Percentiles rank a stretch among this genome's conserved stretches.
phyloP scores from a whole-genome alignment of 35 echinoderm and acorn worm species.

The Heliocidaris erythrogramma region DNA sequence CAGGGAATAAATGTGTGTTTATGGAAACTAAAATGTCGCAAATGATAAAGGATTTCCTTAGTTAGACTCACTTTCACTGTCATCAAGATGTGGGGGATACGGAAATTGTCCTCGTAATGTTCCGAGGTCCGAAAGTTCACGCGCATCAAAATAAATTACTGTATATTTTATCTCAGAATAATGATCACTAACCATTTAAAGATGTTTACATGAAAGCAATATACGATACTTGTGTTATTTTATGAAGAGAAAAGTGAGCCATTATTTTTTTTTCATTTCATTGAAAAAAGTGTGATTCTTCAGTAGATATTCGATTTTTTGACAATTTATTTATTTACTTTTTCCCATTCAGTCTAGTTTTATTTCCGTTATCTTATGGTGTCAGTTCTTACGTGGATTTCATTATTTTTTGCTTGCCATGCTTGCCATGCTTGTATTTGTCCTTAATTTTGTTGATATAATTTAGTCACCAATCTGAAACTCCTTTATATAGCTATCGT shows the following conservation, averaged over 20 bases:
- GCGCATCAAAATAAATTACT: not conserved
- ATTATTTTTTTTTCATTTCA: not conserved
- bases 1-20: constrained; percentile 1
- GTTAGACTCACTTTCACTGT: not conserved
- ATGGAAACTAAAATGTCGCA: constrained; percentile 10
- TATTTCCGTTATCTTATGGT: too few relatives aligned
- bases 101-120: not conserved
- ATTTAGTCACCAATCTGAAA: too few relatives aligned
- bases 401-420: too few relatives aligned
- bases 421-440: too few relatives aligned
- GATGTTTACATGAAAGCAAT: not conserved
- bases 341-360: too few relatives aligned
- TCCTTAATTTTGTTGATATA: too few relatives aligned
- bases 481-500: too few relatives aligned
- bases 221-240: not conserved
- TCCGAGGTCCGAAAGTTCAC: not conserved
- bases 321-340: too few relatives aligned
- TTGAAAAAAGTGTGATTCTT: too few relatives aligned
- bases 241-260: not conserved
- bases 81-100: not conserved
- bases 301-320: too few relatives aligned
- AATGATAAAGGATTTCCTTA: not conserved
- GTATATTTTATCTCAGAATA: not conserved
- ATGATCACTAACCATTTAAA: not conserved
- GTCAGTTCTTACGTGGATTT: too few relatives aligned